Evolutionary conservation across 2,797 vertebrate species (phyloP).

Genomic region (Schizopygopsis pylzovi): DNA sequence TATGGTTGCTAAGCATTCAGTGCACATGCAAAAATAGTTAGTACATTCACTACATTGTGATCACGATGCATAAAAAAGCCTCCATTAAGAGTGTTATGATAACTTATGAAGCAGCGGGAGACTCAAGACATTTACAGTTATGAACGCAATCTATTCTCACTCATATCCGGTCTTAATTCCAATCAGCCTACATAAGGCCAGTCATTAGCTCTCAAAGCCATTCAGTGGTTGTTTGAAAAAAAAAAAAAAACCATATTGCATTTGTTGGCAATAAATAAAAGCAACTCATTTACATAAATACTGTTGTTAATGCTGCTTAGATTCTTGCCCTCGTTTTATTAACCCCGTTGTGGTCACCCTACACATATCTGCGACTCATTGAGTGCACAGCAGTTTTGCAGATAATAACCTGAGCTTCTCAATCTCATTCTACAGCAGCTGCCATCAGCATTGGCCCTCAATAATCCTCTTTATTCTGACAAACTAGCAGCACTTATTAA

Average conservation of each 20-base stretch:
- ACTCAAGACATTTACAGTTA: slow-evolving; percentile 23
- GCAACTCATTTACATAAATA: not conserved
- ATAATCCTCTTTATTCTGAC: slow-evolving; percentile 73
- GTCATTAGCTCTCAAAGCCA: slow-evolving; percentile 20
- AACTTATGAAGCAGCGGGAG: not conserved
- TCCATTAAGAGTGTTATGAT: slow-evolving; percentile 16
- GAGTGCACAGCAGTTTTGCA: slow-evolving; percentile 60
- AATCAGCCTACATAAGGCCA: not conserved
- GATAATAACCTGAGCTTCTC: slow-evolving; percentile 70
- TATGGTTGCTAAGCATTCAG: not conserved
- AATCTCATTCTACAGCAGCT: slow-evolving; percentile 50
- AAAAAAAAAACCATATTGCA: not conserved
- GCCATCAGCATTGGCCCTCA: slow-evolving; percentile 49
- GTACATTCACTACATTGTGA: slow-evolving; percentile 6
- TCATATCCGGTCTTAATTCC: slow-evolving; percentile 14
- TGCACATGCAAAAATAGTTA: not conserved
- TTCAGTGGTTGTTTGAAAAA: slow-evolving; percentile 14
- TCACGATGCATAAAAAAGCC: not conserved
- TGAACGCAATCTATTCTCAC: slow-evolving; percentile 22
- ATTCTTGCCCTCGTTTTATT: not conserved
- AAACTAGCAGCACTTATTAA: slow-evolving; percentile 61
- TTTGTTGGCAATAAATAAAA: not conserved
- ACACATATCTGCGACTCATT: not conserved
- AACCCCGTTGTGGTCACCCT: not conserved
- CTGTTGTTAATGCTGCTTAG: not conserved